phyloP scores from a whole-genome alignment of 2,797 vertebrate genomes.

The Potorous gilbertii region DNA sequence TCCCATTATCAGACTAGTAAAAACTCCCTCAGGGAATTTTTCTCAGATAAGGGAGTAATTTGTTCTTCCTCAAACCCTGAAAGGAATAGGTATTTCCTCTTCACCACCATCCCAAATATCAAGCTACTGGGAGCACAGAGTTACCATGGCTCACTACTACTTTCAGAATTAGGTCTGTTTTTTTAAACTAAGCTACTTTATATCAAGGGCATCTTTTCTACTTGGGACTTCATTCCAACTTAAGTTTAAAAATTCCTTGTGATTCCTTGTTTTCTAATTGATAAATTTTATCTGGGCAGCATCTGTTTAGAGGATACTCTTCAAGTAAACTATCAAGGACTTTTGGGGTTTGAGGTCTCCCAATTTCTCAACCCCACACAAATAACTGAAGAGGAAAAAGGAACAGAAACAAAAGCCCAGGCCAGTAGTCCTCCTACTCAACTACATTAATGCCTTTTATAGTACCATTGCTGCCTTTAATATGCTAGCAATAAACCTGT shows the following conservation, averaged over 20 bases:
- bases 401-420: not conserved
- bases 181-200: not conserved
- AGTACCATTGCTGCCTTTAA: not conserved
- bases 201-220: not conserved
- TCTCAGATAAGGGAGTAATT: not conserved
- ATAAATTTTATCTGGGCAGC: not conserved
- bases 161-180: not conserved
- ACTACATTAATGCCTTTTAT: not conserved
- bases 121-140: not conserved
- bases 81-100: not conserved
- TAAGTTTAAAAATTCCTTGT: not conserved
- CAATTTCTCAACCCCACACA: not conserved
- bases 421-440: not conserved
- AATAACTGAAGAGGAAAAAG: not conserved
- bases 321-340: not conserved
- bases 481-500: not conserved
- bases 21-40: not conserved
- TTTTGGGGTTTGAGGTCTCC: not conserved
- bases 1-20: not conserved
- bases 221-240: not conserved
- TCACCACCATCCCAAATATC: not conserved
- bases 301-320: not conserved
- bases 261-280: not conserved
- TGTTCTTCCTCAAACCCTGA: not conserved
- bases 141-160: not conserved